Evolutionary conservation across 2,888 invertebrate species (phyloP), one percentile per base, ranked within the genome.

Genomic region (Hesperia comma): DNA sequence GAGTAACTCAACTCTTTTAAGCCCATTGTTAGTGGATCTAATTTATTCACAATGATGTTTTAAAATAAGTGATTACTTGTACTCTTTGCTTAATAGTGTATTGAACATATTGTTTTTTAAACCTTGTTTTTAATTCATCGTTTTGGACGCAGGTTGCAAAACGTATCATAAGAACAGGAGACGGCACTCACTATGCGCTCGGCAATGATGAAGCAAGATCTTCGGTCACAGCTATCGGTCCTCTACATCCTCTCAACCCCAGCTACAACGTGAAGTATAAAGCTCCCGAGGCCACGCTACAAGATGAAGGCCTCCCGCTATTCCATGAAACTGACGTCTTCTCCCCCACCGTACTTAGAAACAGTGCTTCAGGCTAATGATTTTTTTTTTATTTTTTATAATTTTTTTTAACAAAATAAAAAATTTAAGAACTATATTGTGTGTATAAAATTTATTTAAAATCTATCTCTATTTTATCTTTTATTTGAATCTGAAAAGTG

Each of bases 131-230:
- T 12, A 19, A 10, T 7, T 53, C 14, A 26, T 21, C 12, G 10
- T 14, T 54, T 33, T 32, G 14, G 8, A 8, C 12, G 15, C 70
- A 92, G 91, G 90, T 96, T 0, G 79, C 85, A 69, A 94, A 94
- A 69, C 90, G 95, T 40, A 93, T 94, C 6, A 72, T 87, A 12
- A 89, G 94, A 71, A 94, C 95, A 0, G 96, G 96, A 0, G 96
- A 96, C 76, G 95, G 95, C 0, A 93, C 89, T 0, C 95, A 95
- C 75, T 93, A 91, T 53, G 78, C 85, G 2, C 92, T 94, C 7
- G 93, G 93, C 0, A 84, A 78, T 32, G 88, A 91, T 0, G 84
- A 86, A 46, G 84, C 82, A 0, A 84, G 73, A 61, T 69, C 77
- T 1, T 75, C 80, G 0, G 87, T 89, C 0, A 85, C 81, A 0